phyloP scores from a whole-genome alignment of 2,113 vertebrate species.

The Ciconia boyciana region DNA sequence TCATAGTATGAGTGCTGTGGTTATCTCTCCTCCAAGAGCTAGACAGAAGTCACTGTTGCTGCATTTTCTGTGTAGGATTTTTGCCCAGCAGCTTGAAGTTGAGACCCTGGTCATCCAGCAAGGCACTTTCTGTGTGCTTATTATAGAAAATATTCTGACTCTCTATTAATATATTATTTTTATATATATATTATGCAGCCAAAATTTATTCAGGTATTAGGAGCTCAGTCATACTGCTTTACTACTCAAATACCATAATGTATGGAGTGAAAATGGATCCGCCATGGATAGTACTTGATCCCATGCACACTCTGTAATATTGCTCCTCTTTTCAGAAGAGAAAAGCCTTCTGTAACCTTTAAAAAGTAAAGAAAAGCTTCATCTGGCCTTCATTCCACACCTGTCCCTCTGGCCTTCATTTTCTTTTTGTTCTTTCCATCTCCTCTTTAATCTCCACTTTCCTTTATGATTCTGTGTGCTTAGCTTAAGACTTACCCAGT shows the following conservation, averaged over 20 bases:
- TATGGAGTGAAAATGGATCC: background rate
- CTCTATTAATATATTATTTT: background rate
- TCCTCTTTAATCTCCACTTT: background rate
- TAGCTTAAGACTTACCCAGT: background rate
- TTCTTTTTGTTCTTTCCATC: background rate
- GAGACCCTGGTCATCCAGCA: background rate
- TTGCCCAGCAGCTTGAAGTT: background rate
- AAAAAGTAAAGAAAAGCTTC: background rate
- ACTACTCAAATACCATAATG: background rate
- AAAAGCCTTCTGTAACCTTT: background rate
- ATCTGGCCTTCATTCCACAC: background rate
- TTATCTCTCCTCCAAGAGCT: background rate
- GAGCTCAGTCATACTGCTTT: background rate
- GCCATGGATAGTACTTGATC: background rate
- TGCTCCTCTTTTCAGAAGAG: background rate
- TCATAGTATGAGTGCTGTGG: background rate
- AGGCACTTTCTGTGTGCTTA: background rate
- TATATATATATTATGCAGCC: background rate
- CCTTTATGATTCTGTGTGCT: background rate
- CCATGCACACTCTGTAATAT: background rate
- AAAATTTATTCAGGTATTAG: background rate
- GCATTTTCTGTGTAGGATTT: background rate
- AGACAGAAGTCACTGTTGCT: background rate
- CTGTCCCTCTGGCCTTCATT: background rate
- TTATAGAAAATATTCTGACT: background rate